phyloP scores from a whole-genome alignment of 37 sponge, comb jelly and placozoan species.

The Halichondria panicea region DNA sequence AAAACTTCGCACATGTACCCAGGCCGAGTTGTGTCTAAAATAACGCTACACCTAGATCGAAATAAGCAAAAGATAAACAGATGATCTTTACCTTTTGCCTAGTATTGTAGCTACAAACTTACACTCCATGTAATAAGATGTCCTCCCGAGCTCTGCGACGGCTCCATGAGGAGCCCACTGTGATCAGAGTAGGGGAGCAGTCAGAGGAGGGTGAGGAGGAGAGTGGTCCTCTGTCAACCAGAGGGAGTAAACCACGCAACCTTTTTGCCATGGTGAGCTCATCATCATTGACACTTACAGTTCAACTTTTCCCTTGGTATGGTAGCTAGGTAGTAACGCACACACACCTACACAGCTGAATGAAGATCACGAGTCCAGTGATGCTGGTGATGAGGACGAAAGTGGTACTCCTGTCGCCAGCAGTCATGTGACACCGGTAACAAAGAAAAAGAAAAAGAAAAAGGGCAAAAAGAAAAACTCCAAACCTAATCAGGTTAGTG shows the following conservation, averaged over 20 bases:
- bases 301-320: not conserved
- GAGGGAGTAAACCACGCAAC: conserved; percentile 12
- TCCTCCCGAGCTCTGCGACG: conserved; percentile 74
- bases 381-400: conserved; percentile 24
- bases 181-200: conserved; percentile 25
- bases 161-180: conserved; percentile 36
- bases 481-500: not conserved
- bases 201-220: conserved; percentile 44
- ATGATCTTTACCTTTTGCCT: not conserved
- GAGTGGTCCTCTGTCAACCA: not conserved
- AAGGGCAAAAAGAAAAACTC: conserved; percentile 6
- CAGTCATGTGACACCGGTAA: conserved; percentile 14
- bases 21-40: not conserved
- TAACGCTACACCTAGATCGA: not conserved
- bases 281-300: too few relatives aligned
- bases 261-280: conserved; percentile 51
- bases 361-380: too few relatives aligned
- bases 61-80: not conserved
- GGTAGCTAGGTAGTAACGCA: not conserved
- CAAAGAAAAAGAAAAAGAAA: conserved; percentile 62
- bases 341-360: too few relatives aligned
- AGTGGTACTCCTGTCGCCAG: not conserved
- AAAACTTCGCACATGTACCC: too few relatives aligned
- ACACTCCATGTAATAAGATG: too few relatives aligned
- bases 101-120: too few relatives aligned